These are phyloP conservation scores for Ips nitidus DNA, from an alignment of 1,140 invertebrate genomes.

Conservation along the genomic window DNA sequence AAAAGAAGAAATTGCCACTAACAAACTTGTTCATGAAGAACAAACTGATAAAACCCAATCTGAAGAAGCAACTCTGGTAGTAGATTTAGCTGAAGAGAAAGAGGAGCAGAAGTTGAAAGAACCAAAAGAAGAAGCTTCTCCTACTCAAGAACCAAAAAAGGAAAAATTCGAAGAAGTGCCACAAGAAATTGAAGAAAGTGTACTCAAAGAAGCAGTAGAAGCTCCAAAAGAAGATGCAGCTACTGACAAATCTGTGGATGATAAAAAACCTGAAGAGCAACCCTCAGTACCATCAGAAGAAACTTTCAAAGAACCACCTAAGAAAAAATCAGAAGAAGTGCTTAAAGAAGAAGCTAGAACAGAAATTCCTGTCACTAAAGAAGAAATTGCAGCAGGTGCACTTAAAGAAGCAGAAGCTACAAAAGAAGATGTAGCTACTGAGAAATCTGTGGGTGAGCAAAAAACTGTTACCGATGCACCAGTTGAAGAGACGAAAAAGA, in stretches of 20 bases:
- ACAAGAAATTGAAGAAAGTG: background rate
- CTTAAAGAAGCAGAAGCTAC: constrained; percentile 1
- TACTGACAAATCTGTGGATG: background rate
- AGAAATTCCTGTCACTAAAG: no score
- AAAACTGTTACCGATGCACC: background rate
- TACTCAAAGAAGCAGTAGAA: constrained; percentile 18
- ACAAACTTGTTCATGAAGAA: no score
- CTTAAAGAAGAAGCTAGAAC: no score
- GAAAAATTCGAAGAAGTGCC: background rate
- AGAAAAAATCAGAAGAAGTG: no score
- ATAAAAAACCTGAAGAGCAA: constrained; percentile 2
- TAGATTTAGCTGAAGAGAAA: background rate
- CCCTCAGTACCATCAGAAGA: background rate
- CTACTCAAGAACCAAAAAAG: background rate
- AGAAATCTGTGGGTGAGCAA: background rate
- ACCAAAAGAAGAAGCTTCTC: background rate
- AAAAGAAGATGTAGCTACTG: background rate
- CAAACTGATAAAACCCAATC: no score
- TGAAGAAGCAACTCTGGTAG: no score
- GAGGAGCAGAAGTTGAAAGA: background rate
- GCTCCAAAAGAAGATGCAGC: constrained; percentile 3
- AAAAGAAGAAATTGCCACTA: no score
- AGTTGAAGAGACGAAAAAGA: background rate
- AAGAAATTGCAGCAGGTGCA: background rate
- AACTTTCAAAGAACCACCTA: background rate